Conservation (phyloP, 2,888 invertebrate species). For the Xestoiulus laeticollis region DNA sequence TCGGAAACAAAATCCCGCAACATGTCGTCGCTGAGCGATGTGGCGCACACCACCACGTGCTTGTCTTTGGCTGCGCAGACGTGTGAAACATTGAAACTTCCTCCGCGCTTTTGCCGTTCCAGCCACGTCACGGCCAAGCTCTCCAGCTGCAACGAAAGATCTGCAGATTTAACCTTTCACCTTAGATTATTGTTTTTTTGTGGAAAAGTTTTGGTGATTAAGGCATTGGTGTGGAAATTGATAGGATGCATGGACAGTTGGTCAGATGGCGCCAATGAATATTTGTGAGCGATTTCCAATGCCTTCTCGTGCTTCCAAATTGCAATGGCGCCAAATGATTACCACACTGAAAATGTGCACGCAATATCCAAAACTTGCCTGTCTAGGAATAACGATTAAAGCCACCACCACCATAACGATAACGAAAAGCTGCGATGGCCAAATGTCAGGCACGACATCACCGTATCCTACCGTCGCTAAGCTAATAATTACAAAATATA, state of each 20-base stretch:
- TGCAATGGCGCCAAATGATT: neutral
- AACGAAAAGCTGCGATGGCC: slow-evolving; percentile 67
- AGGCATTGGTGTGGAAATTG: too few relatives aligned
- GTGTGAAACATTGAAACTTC: slow-evolving; percentile 65
- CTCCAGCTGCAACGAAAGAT: slow-evolving; percentile 63
- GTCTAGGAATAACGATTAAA: slow-evolving; percentile 66
- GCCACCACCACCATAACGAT: slow-evolving; percentile 66
- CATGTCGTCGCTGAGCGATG: slow-evolving; percentile 64
- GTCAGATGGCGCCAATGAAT: neutral
- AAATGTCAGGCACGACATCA: slow-evolving; percentile 66
- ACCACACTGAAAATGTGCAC: neutral
- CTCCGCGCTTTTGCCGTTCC: slow-evolving; percentile 66
- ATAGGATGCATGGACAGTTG: too few relatives aligned
- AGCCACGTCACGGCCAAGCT: slow-evolving; percentile 67
- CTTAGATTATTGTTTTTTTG: too few relatives aligned
- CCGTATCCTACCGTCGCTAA: slow-evolving; percentile 68
- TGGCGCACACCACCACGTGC: slow-evolving; percentile 67
- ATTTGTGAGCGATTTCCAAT: too few relatives aligned
- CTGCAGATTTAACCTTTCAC: neutral
- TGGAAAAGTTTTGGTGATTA: too few relatives aligned
- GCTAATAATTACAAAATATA: slow-evolving; percentile 68
- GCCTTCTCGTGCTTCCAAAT: neutral
- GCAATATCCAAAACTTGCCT: slow-evolving; percentile 61
- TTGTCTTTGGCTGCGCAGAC: slow-evolving; percentile 65
- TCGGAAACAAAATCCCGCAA: slow-evolving; percentile 68